Evolutionary conservation across 1,140 invertebrate species (phyloP), one percentile per base, ranked within the genome.

Genomic region (Dolichoris vasculosae): DNA sequence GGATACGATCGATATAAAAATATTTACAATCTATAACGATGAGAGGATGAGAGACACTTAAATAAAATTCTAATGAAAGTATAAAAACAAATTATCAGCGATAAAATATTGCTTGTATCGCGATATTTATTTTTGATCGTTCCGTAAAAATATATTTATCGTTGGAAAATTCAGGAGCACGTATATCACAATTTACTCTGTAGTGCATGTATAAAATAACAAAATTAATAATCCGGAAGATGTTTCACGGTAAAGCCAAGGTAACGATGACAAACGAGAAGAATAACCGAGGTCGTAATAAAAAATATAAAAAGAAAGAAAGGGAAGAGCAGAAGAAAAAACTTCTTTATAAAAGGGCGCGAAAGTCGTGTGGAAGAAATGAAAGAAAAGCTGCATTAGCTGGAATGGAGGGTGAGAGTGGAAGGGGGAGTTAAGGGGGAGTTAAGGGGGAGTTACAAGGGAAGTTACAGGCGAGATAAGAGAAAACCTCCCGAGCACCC

Each of bases 201-300:
- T 48, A 1, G 32, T 23, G 26, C 55, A 23, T 46, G 63, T 4
- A 46, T 40, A 48, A 77, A 32, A 64, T 46, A 64, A 64, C 9
- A 76, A 64, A 83, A 83, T 83, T 77, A 83, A 63, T 77, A 76
- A 59, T 83, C 71, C 69, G 77, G 77, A 77, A 64, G 55, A 59
- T 43, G 26, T 48, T 38, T 64, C 64, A 0, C 35, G n/a, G n/a
- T 63, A 48, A 59, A 55, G 46, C 80, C 67, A 9, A 15, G 2
- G 15, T 71, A 82, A 82, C 51, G 82, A 83, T 35, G 82, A 83
- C 69, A 83, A 76, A 83, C 71, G 69, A 59, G 82, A 43, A 46
- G 71, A 38, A 63, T 76, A 76, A 71, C 46, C 26, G 17, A 40
- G 2, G 73, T 17, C 2, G n/a, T 59, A 46, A 73, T 26, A 55